Conservation (phyloP, 1,140 invertebrate genomes). For the Drosophila punjabiensis region DNA sequence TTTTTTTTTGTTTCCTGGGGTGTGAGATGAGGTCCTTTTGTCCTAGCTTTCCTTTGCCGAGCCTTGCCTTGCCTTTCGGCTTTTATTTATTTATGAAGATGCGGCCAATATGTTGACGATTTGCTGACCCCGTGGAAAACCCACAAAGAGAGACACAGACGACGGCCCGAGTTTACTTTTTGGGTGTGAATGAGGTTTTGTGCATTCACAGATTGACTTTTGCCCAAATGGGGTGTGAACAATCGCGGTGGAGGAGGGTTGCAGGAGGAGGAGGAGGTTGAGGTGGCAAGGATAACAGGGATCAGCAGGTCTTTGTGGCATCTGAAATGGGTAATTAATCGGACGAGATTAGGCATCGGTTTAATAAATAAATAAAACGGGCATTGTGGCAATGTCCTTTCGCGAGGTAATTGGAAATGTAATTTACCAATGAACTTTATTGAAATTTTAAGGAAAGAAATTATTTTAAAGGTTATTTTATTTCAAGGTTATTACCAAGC, state of each 20-base stretch:
- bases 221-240: constrained; percentile 41
- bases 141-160: constrained; percentile 7
- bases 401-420: neutral
- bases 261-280: neutral
- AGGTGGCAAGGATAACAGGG: constrained; percentile 24
- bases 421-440: neutral
- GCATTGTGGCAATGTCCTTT: neutral
- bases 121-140: constrained; percentile 57
- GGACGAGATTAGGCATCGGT: constrained; percentile 8
- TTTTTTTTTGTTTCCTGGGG: constrained; percentile 2
- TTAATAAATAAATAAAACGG: constrained; percentile 4
- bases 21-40: neutral
- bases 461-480: neutral
- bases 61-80: constrained; percentile 18
- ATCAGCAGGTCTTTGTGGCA: constrained; percentile 37
- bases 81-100: constrained; percentile 76
- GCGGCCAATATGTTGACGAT: constrained; percentile 77
- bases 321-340: constrained; percentile 41
- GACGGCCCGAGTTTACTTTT: constrained; percentile 27
- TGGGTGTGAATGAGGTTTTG: constrained; percentile 48
- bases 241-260: constrained; percentile 1
- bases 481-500: too few relatives aligned
- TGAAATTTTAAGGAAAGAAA: neutral
- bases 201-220: constrained; percentile 50
- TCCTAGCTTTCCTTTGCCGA: constrained; percentile 4